Evolutionary conservation across 1,140 invertebrate species (phyloP).

Genomic region (Zaprionus taronus): DNA sequence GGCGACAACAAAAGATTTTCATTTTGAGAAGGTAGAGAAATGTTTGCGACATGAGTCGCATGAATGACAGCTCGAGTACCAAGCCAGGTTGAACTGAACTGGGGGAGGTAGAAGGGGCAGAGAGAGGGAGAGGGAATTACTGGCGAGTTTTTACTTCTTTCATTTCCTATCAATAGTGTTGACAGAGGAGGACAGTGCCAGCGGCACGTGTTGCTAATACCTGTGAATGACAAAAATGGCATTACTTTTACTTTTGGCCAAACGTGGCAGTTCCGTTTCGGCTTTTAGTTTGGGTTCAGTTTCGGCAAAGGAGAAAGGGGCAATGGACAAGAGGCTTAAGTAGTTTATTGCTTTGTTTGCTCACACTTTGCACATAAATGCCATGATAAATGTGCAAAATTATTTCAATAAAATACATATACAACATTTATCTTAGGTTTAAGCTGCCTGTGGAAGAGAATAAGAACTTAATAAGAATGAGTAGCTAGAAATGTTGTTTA

Average conservation of each 20-base stretch:
- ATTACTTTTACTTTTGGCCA: slow-evolving; percentile 72
- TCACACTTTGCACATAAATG: slow-evolving; percentile 41
- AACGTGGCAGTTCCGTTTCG: slow-evolving; percentile 10
- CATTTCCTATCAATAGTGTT: slow-evolving; percentile 46
- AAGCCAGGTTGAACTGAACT: not conserved
- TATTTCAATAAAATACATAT: not conserved
- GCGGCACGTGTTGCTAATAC: slow-evolving; percentile 75
- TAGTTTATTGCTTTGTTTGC: slow-evolving; percentile 67
- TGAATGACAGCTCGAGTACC: slow-evolving; percentile 62
- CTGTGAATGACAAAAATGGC: slow-evolving; percentile 71
- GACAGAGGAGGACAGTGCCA: slow-evolving; percentile 36
- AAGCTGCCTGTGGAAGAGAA: too few relatives aligned
- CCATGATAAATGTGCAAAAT: slow-evolving; percentile 38
- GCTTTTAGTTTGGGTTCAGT: not conserved
- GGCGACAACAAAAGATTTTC: slow-evolving; percentile 73
- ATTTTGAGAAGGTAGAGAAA: slow-evolving; percentile 57
- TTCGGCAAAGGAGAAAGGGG: not conserved
- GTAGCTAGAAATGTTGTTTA: not conserved
- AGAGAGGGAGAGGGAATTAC: not conserved
- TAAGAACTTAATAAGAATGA: not conserved
- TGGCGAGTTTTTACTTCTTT: not conserved
- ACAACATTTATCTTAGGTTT: not conserved
- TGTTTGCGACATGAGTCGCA: slow-evolving; percentile 77
- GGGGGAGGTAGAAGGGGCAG: too few relatives aligned
- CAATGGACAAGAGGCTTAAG: slow-evolving; percentile 44